These are phyloP conservation scores for Malachius bipustulatus DNA, from an alignment of 2,888 invertebrate genomes.

Conservation along the genomic window DNA sequence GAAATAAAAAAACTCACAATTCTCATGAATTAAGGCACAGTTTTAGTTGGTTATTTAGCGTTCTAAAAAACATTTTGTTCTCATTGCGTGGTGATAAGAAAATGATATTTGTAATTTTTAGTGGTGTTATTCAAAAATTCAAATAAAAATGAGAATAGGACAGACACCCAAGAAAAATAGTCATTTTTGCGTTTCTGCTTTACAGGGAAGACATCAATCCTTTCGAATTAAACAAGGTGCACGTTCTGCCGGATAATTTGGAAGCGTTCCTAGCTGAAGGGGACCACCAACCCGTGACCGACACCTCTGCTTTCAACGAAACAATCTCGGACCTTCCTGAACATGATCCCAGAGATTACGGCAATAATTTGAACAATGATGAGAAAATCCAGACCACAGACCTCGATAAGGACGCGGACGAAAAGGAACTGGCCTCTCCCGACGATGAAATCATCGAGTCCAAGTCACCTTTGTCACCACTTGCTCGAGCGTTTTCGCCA, in stretches of 20 bases:
- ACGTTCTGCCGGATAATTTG: conserved; percentile 43
- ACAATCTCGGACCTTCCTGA: conserved; percentile 29
- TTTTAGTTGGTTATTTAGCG: no score
- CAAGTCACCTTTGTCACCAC: no score
- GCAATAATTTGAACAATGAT: conserved; percentile 21
- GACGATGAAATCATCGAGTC: conserved; percentile 16
- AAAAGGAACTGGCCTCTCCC: conserved; percentile 27
- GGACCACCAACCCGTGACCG: conserved; percentile 16
- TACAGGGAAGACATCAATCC: conserved; percentile 39
- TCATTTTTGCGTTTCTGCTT: no score
- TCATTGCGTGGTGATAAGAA: no score
- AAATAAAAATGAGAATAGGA: no score
- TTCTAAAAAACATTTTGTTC: no score
- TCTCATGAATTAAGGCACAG: no score
- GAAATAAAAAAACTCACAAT: no score
- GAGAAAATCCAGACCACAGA: conserved; percentile 27
- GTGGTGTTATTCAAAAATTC: no score
- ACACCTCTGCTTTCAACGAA: conserved; percentile 19
- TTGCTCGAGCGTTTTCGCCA: no score
- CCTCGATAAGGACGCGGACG: conserved; percentile 25
- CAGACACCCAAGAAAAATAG: no score
- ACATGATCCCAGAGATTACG: conserved; percentile 22
- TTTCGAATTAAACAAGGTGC: conserved; percentile 49
- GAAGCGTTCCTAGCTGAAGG: conserved; percentile 28
- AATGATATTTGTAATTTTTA: no score